A percentile compares a stretch with the other conserved stretches of the same genome.
phyloP scores from a whole-genome alignment of 2,797 vertebrate genomes.

The Coreius guichenoti region DNA sequence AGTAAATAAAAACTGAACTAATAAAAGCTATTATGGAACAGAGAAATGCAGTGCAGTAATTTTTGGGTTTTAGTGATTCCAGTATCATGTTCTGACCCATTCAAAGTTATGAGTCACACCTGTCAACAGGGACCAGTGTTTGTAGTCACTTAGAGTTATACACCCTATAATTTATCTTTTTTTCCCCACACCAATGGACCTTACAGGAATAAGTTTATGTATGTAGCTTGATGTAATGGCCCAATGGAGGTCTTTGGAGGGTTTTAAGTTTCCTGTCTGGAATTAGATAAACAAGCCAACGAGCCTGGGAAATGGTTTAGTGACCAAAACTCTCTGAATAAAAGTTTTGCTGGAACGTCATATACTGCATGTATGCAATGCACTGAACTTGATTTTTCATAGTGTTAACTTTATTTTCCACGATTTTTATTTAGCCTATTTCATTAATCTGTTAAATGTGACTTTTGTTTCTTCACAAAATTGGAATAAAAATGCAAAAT shows the following conservation, averaged over 20 bases:
- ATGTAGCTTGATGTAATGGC: constrained; percentile 42
- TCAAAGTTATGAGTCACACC: neutral
- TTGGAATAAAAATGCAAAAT: neutral
- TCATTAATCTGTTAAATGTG: neutral
- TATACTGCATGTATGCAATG: neutral
- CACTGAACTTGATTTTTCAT: neutral
- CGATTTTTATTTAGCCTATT: neutral
- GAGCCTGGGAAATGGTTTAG: constrained; percentile 38
- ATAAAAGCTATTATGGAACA: neutral
- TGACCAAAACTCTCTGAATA: constrained; percentile 28
- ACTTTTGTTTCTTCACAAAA: neutral
- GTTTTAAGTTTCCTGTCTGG: constrained; percentile 47
- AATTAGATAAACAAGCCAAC: constrained; percentile 49
- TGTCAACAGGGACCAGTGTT: constrained; percentile 2
- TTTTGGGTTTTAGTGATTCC: neutral
- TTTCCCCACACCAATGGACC: neutral
- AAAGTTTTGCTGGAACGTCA: neutral
- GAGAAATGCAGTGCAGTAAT: neutral
- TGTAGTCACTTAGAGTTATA: neutral
- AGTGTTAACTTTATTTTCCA: neutral
- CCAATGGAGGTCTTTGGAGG: constrained; percentile 43
- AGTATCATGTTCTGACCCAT: constrained; percentile 14
- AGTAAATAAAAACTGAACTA: neutral
- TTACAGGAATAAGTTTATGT: constrained; percentile 46
- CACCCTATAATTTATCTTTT: too few species aligned